These are phyloP conservation scores for Hemistola chrysoprasaria DNA, from an alignment of 2,888 invertebrate genomes.

Conservation along the genomic window DNA sequence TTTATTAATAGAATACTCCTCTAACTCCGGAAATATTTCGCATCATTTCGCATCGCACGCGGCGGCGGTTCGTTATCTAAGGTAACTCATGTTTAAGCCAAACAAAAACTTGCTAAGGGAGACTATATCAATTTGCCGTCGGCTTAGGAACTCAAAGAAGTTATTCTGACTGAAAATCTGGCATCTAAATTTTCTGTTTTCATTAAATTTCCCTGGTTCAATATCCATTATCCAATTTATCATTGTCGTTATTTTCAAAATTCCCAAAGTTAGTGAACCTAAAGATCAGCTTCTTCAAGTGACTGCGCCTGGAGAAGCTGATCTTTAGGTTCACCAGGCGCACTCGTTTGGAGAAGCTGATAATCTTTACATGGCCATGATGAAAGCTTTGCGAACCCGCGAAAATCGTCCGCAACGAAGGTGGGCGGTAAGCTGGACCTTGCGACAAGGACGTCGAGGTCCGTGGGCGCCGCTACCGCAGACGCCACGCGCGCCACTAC, in stretches of 20 bases:
- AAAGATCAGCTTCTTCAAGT: too few relatives aligned
- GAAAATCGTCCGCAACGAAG: conserved; percentile 28
- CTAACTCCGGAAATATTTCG: conserved; percentile 82
- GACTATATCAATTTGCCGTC: too few relatives aligned
- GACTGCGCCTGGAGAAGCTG: too few relatives aligned
- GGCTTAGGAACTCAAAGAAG: too few relatives aligned
- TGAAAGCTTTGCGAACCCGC: conserved; percentile 20
- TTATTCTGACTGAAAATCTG: too few relatives aligned
- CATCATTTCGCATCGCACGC: conserved; percentile 78
- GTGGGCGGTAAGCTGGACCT: conserved; percentile 74
- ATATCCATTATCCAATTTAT: too few relatives aligned
- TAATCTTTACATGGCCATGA: conserved; percentile 3
- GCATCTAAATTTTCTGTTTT: too few relatives aligned
- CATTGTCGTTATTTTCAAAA: too few relatives aligned
- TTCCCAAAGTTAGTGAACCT: too few relatives aligned
- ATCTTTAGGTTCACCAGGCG: too few relatives aligned
- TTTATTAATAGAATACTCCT: conserved; percentile 81
- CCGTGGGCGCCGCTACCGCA: conserved; percentile 57
- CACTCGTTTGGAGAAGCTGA: too few relatives aligned
- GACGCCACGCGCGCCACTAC: conserved; percentile 48
- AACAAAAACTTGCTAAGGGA: conserved; percentile 7
- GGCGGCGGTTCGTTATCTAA: conserved; percentile 63
- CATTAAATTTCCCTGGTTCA: too few relatives aligned
- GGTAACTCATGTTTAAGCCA: conserved; percentile 41
- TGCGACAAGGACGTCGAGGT: conserved; percentile 68